These are phyloP conservation scores for Schizopygopsis malacanthus DNA, from an alignment of 2,797 vertebrate genomes.

Conservation along the genomic window DNA sequence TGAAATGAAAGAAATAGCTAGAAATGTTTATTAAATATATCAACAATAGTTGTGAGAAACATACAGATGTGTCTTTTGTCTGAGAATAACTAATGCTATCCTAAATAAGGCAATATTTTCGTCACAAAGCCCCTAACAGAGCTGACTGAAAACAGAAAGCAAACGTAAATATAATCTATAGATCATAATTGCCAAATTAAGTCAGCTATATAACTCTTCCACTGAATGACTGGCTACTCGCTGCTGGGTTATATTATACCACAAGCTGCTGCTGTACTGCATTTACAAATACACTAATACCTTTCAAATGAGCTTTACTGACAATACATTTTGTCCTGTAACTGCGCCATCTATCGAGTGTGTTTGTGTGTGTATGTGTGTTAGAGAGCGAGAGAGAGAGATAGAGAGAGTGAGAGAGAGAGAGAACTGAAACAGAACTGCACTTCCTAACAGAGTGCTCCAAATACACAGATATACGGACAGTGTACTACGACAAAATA, in stretches of 20 bases:
- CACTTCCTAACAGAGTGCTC: too few relatives aligned
- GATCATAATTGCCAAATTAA: background rate
- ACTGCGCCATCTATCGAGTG: background rate
- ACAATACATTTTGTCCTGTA: background rate
- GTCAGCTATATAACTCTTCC: background rate
- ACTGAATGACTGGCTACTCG: background rate
- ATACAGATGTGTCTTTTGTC: background rate
- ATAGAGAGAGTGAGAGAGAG: too few relatives aligned
- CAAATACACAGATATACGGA: too few relatives aligned
- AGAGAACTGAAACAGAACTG: too few relatives aligned
- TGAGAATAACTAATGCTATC: background rate
- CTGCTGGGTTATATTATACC: too few relatives aligned
- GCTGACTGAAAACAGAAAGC: background rate
- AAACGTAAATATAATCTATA: background rate
- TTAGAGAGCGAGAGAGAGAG: too few relatives aligned
- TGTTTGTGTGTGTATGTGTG: too few relatives aligned
- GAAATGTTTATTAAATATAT: too few relatives aligned
- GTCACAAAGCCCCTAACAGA: background rate
- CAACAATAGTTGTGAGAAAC: too few relatives aligned
- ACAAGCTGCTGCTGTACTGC: background rate
- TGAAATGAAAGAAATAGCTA: too few relatives aligned
- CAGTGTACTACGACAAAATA: too few relatives aligned
- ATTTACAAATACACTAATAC: background rate
- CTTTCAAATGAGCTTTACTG: too few relatives aligned
- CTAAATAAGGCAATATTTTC: background rate